Conservation (phyloP, 2,113 vertebrate genomes). For the Garra rufa region DNA sequence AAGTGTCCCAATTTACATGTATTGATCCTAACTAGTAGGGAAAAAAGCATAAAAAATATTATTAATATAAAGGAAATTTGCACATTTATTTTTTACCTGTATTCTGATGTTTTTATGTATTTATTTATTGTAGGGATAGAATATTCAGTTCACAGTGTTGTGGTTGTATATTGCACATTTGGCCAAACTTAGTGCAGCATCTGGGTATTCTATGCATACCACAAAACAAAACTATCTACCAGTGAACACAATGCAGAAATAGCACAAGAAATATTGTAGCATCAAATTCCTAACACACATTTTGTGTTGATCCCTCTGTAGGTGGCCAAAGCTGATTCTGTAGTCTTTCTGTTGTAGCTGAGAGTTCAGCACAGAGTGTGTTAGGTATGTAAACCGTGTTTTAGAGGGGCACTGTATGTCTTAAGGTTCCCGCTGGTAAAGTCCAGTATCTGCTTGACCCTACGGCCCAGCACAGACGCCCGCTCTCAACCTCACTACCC, state of each 20-base stretch:
- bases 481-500: constrained; percentile 11
- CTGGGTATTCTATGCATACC: background rate
- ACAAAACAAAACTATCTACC: background rate
- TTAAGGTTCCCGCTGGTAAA: constrained; percentile 31
- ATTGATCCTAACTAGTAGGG: background rate
- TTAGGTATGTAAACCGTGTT: background rate
- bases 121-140: background rate
- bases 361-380: background rate
- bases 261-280: background rate
- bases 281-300: background rate
- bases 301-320: background rate
- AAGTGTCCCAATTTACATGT: background rate
- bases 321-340: constrained; percentile 12
- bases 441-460: constrained; percentile 33
- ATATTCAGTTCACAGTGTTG: background rate
- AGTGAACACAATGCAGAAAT: background rate
- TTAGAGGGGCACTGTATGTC: constrained; percentile 4
- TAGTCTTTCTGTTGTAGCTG: background rate
- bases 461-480: background rate
- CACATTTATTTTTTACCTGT: background rate
- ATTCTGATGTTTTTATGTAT: too few species aligned
- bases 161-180: background rate
- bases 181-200: background rate
- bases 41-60: too few species aligned
- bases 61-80: background rate